Evolutionary conservation across 1,140 invertebrate species (phyloP).

Genomic region (Drosophila sechellia): DNA sequence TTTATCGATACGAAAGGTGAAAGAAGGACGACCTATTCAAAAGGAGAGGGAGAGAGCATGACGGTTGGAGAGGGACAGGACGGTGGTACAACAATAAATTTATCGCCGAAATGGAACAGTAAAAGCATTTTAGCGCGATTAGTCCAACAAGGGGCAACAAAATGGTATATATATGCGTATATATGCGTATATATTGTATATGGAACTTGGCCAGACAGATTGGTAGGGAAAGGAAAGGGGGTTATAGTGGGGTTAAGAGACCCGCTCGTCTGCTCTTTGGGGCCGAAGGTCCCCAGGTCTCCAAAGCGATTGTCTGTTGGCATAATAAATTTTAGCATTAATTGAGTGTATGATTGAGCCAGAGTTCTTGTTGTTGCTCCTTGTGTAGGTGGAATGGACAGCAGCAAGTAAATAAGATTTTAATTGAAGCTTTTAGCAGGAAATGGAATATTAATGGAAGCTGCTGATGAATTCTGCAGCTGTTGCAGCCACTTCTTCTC

Average conservation of each 20-base stretch:
- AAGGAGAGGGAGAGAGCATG: not conserved
- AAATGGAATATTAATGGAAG: conserved; percentile 72
- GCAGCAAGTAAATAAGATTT: conserved; percentile 64
- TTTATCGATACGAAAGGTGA: conserved; percentile 33
- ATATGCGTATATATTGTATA: conserved; percentile 1
- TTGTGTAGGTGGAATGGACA: conserved; percentile 8
- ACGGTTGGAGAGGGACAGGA: not conserved
- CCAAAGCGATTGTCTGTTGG: conserved; percentile 24
- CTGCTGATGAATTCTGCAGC: conserved; percentile 41
- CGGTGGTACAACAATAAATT: conserved; percentile 29
- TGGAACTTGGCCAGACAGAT: conserved; percentile 29
- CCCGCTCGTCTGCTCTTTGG: conserved; percentile 17
- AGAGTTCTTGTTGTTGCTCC: conserved; percentile 11
- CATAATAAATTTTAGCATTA: conserved; percentile 54
- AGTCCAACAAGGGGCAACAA: conserved; percentile 32
- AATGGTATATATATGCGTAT: conserved; percentile 5
- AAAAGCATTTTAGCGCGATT: conserved; percentile 70
- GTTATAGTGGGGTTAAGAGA: conserved; percentile 16
- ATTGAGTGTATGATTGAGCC: conserved; percentile 49
- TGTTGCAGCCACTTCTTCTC: not conserved
- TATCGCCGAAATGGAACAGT: conserved; percentile 57
- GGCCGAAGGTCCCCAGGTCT: conserved; percentile 18
- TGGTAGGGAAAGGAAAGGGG: not conserved
- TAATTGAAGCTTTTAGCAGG: conserved; percentile 73
- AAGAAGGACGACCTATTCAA: conserved; percentile 1